Evolutionary conservation across 2,888 invertebrate genomes (phyloP).

Genomic region (Chrysomela aeneicollis): DNA sequence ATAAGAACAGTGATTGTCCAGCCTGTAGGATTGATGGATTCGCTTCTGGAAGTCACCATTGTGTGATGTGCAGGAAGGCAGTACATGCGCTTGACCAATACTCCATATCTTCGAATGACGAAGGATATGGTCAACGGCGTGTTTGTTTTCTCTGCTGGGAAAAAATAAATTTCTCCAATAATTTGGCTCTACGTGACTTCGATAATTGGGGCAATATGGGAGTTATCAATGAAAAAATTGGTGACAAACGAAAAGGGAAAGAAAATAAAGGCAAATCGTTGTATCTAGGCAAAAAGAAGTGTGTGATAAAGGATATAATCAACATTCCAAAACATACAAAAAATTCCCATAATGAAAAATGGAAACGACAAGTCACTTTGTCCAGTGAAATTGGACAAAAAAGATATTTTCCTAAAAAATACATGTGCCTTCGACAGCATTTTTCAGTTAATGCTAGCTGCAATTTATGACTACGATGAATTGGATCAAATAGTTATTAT

Average conservation of each 20-base stretch:
- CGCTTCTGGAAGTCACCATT: neutral
- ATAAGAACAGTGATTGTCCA: neutral
- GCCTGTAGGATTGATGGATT: neutral
- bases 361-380: neutral
- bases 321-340: too few relatives aligned
- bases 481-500: too few relatives aligned
- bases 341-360: slow-evolving; percentile 1
- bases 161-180: too few relatives aligned
- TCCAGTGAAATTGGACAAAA: slow-evolving; percentile 2
- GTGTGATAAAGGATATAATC: too few relatives aligned
- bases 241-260: too few relatives aligned
- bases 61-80: neutral
- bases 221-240: too few relatives aligned
- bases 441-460: slow-evolving; percentile 7
- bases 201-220: too few relatives aligned
- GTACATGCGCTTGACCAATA: slow-evolving; percentile 5
- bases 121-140: slow-evolving; percentile 10
- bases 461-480: neutral
- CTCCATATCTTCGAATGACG: neutral
- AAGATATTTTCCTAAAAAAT: neutral
- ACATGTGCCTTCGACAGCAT: slow-evolving; percentile 5
- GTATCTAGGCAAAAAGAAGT: too few relatives aligned
- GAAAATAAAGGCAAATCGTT: too few relatives aligned
- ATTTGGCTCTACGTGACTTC: too few relatives aligned
- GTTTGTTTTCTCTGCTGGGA: too few relatives aligned